Base-by-base conservation (phyloP, 2,797 vertebrate genomes). In the Sebastes hopkinsi region DNA sequence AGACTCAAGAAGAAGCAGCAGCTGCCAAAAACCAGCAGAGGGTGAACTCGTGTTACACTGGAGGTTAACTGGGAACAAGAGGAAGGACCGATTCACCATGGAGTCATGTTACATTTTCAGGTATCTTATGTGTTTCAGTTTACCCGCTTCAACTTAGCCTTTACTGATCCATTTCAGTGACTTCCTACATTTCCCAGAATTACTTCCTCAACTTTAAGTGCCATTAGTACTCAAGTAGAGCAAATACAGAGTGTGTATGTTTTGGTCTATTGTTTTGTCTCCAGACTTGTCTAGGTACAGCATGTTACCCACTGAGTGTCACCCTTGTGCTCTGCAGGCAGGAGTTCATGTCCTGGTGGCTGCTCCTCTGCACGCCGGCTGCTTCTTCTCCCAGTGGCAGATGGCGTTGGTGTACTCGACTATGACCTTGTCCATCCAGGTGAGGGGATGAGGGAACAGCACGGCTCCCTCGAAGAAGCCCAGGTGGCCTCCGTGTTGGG, bases 341-440 rank as follows among this genome's bases (percentile, higher is more conserved):
- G 54, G 74, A 32, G 66, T 46, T 32, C 10, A 4, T 5, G 65
- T 75, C 18, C 50, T 59, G 56, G 32, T 20, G 54, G 60, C 55
- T 54, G 67, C 55, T 80, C 59, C 95, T 96, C 79, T 93, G 87
- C 96, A 97, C 52, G 95, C 93, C 1, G 89, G 94, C 87, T 93
- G 95, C 84, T 90, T 96, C 82, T 93, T 97, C 90, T 97, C 96
- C 97, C 97, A 98, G 56, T 96, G 97, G 93, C 97, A 99, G 72
- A 99, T 94, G 87, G 97, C 96, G 16, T 98, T 92, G n/a, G 96
- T 88, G 61, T 98, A 99, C 92, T 97, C 95, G 18, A 99, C 95
- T 50, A 99, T 96, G n/a, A 98, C 94, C 94, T 98, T 99, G 94
- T 99, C 98, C 96, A 99, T 99, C 98, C 98, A 99, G 38, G 98